These are phyloP conservation scores for Rhamnusium bicolor DNA, from an alignment of 2,888 invertebrate genomes.

Conservation along the genomic window DNA sequence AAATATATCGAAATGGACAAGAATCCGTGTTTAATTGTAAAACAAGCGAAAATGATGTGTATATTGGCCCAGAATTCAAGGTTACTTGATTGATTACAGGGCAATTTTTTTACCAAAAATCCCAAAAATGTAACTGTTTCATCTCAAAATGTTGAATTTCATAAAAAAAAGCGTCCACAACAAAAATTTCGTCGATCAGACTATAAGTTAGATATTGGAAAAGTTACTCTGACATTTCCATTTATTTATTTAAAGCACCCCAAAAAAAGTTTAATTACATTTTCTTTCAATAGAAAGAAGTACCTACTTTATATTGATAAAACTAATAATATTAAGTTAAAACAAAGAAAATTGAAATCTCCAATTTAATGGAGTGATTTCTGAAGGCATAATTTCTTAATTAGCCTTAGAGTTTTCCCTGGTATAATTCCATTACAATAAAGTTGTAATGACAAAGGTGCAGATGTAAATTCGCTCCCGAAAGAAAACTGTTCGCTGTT, in stretches of 20 bases:
- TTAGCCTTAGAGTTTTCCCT: slow-evolving; percentile 35
- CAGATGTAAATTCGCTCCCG: slow-evolving; percentile 44
- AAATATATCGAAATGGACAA: too few species aligned
- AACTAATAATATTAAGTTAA: slow-evolving; percentile 24
- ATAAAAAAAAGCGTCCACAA: too few species aligned
- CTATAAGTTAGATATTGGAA: not conserved
- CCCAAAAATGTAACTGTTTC: too few species aligned
- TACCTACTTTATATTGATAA: slow-evolving; percentile 15
- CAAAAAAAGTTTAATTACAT: slow-evolving; percentile 3
- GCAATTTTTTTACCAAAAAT: too few species aligned
- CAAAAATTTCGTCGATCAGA: not conserved
- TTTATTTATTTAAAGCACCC: not conserved
- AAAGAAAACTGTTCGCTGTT: slow-evolving; percentile 47
- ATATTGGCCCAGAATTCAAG: too few species aligned
- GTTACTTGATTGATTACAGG: too few species aligned
- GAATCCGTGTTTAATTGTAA: too few species aligned
- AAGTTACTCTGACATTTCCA: not conserved
- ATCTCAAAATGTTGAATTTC: too few species aligned
- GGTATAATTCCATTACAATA: slow-evolving; percentile 49
- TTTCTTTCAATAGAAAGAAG: slow-evolving; percentile 1
- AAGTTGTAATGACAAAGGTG: slow-evolving; percentile 56
- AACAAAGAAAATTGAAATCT: slow-evolving; percentile 31
- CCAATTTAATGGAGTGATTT: slow-evolving; percentile 41
- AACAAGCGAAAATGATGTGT: too few species aligned
- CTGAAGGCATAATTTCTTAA: slow-evolving; percentile 46